Conservation (phyloP, 2,113 vertebrate genomes). For the Abramis brama region DNA sequence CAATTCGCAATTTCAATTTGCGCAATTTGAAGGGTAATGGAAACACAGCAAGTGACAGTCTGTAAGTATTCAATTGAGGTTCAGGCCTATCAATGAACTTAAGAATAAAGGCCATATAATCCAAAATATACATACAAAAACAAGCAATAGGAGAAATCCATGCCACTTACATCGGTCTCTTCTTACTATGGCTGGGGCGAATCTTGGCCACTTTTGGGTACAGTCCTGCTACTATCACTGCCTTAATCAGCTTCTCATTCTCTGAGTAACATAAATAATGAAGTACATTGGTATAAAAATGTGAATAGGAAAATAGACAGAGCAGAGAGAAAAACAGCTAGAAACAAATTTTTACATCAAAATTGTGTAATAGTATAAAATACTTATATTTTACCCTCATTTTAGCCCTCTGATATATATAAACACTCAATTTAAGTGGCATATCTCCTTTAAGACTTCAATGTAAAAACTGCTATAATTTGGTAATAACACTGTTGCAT, state of each 20-base stretch:
- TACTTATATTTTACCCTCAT: background rate
- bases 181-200: slow-evolving; percentile 86
- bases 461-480: too few relatives aligned
- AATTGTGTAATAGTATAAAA: too few relatives aligned
- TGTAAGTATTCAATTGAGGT: background rate
- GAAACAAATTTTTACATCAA: too few relatives aligned
- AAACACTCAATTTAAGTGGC: background rate
- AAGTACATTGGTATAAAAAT: background rate
- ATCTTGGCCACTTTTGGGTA: slow-evolving; percentile 99
- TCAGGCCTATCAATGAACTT: background rate
- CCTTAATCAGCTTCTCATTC: slow-evolving; percentile 97
- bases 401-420: background rate
- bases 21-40: too few relatives aligned
- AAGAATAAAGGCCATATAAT: background rate
- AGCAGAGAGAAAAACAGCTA: too few relatives aligned
- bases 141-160: background rate
- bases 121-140: background rate
- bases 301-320: background rate
- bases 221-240: slow-evolving; percentile 94
- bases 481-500: too few relatives aligned
- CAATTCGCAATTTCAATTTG: too few relatives aligned
- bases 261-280: slow-evolving; percentile 71
- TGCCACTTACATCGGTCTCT: slow-evolving; percentile 87
- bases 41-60: background rate
- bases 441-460: too few relatives aligned